phyloP scores from a whole-genome alignment of 2,113 vertebrate species.

The Motacilla tschutschensis region DNA sequence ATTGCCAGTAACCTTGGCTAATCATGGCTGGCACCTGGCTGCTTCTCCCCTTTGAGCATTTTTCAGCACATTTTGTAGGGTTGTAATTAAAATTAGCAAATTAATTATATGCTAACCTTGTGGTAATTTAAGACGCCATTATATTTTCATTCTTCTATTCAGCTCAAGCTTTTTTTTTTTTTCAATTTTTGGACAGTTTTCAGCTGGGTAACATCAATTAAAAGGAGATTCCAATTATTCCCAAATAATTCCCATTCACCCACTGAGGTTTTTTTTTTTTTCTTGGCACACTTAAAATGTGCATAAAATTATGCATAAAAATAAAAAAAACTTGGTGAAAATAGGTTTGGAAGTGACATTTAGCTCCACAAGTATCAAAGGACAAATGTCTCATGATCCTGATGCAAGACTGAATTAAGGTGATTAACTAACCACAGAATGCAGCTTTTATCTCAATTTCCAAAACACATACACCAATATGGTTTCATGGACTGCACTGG shows the following conservation, averaged over 20 bases:
- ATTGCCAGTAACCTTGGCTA: constrained; percentile 40
- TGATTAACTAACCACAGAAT: not conserved
- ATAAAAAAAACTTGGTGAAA: not conserved
- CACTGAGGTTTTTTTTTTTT: not conserved
- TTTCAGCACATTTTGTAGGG: constrained; percentile 14
- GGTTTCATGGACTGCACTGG: not conserved
- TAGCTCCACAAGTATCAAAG: not conserved
- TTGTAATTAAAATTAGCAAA: constrained; percentile 48
- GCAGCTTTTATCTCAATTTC: not conserved
- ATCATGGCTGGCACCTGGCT: not conserved
- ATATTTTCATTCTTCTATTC: constrained; percentile 9
- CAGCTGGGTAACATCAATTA: constrained; percentile 5
- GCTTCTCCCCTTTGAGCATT: not conserved
- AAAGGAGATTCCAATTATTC: not conserved
- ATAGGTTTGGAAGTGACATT: not conserved
- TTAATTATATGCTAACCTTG: constrained; percentile 51
- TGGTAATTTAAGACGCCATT: constrained; percentile 37
- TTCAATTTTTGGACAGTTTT: not conserved
- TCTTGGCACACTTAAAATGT: not conserved
- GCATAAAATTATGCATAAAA: not conserved
- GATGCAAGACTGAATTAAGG: not conserved
- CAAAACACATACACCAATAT: not conserved
- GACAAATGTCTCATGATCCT: not conserved
- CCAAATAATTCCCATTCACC: not conserved
- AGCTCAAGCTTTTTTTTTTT: not conserved